Evolutionary conservation across 1,140 invertebrate species (phyloP).

Genomic region (Temnothorax longispinosus): DNA sequence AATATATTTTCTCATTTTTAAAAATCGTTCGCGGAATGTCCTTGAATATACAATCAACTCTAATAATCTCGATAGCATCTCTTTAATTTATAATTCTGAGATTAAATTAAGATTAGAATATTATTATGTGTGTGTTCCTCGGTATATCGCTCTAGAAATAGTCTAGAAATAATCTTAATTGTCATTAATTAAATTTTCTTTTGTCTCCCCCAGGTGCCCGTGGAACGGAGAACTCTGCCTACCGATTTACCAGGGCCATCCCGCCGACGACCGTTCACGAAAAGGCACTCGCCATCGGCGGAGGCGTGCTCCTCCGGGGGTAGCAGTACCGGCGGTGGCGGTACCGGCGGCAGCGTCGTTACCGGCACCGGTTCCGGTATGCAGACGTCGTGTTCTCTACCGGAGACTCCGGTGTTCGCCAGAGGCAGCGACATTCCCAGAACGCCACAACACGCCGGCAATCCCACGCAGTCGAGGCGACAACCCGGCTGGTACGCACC

Average conservation of each 20-base stretch:
- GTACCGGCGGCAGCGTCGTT: conserved; percentile 82
- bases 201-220: conserved; percentile 84
- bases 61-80: neutral
- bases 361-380: conserved; percentile 84
- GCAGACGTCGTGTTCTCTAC: conserved; percentile 93
- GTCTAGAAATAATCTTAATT: no score
- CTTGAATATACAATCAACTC: neutral
- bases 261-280: conserved; percentile 83
- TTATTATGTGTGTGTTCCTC: neutral
- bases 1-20: neutral
- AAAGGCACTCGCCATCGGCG: conserved; percentile 85
- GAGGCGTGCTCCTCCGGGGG: conserved; percentile 84
- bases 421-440: conserved; percentile 92
- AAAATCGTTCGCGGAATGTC: neutral
- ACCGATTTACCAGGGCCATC: conserved; percentile 88
- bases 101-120: neutral
- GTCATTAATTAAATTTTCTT: neutral
- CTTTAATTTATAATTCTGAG: neutral
- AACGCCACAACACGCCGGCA: conserved; percentile 88
- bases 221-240: conserved; percentile 90
- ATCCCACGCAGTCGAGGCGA: conserved; percentile 81
- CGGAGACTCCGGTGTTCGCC: conserved; percentile 93
- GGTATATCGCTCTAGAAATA: neutral
- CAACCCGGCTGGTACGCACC: conserved; percentile 85
- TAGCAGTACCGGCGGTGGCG: conserved; percentile 84